phyloP scores from a whole-genome alignment of 2,113 vertebrate species.

The Thunnus maccoyii region DNA sequence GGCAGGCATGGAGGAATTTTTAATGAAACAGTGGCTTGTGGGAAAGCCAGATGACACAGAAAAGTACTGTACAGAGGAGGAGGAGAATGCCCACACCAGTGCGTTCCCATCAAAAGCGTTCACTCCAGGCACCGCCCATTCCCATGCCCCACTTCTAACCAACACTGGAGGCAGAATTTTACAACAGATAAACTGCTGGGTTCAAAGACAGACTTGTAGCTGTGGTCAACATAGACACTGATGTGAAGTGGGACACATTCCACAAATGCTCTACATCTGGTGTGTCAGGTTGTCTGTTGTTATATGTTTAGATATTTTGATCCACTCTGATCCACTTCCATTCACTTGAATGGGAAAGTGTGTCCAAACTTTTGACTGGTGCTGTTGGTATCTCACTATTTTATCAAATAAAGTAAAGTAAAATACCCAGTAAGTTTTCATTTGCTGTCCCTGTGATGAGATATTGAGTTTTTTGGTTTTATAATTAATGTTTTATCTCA shows the following conservation, averaged over 20 bases:
- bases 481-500: too few species aligned
- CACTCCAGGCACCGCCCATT: neutral
- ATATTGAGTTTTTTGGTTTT: neutral
- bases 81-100: conserved; percentile 19
- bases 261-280: conserved; percentile 11
- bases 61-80: neutral
- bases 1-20: conserved; percentile 33
- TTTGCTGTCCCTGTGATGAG: neutral
- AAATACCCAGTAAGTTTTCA: neutral
- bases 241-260: conserved; percentile 6
- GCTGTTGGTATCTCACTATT: too few species aligned
- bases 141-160: conserved; percentile 2
- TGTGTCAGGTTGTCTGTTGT: neutral
- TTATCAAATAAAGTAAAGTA: too few species aligned
- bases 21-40: conserved; percentile 38
- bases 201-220: conserved; percentile 10
- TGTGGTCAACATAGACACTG: neutral
- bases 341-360: too few species aligned
- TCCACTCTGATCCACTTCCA: neutral
- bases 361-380: too few species aligned
- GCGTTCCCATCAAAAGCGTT: conserved; percentile 38
- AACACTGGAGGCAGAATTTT: neutral
- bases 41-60: conserved; percentile 26
- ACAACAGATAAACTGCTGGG: neutral
- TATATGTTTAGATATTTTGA: neutral